Evolutionary conservation across 2,888 invertebrate genomes (phyloP).

Genomic region (Parthenolecanium corni): DNA sequence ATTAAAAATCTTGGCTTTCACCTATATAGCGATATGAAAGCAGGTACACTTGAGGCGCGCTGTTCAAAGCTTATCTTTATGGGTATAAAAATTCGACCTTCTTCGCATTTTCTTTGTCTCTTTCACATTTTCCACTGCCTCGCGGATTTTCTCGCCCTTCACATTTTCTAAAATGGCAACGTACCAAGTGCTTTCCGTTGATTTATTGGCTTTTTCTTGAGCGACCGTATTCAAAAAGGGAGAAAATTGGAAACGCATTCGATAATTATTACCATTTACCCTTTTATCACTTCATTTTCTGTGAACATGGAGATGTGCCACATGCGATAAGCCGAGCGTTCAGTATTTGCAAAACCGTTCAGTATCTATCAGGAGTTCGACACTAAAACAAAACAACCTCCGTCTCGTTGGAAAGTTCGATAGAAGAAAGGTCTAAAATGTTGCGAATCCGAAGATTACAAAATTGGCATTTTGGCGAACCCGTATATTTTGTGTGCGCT

Average conservation of each 20-base stretch:
- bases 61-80: neutral
- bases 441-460: no score
- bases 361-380: no score
- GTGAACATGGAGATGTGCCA: no score
- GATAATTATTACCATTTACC: slow-evolving; percentile 17
- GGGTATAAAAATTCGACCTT: neutral
- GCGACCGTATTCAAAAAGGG: slow-evolving; percentile 10
- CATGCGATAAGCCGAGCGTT: no score
- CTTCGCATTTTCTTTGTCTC: neutral
- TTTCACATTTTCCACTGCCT: neutral
- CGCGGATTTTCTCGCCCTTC: neutral
- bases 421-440: no score
- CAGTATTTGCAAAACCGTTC: no score
- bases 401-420: no score
- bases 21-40: neutral
- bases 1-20: neutral
- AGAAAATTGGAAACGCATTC: slow-evolving; percentile 19
- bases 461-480: no score
- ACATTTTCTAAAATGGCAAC: slow-evolving; percentile 2
- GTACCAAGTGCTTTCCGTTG: slow-evolving; percentile 11
- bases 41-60: neutral
- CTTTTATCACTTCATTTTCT: neutral
- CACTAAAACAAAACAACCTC: no score
- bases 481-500: no score
- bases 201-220: slow-evolving; percentile 13